Evolutionary conservation across 2,113 vertebrate genomes (phyloP).

Genomic region (Hippocampus comes): DNA sequence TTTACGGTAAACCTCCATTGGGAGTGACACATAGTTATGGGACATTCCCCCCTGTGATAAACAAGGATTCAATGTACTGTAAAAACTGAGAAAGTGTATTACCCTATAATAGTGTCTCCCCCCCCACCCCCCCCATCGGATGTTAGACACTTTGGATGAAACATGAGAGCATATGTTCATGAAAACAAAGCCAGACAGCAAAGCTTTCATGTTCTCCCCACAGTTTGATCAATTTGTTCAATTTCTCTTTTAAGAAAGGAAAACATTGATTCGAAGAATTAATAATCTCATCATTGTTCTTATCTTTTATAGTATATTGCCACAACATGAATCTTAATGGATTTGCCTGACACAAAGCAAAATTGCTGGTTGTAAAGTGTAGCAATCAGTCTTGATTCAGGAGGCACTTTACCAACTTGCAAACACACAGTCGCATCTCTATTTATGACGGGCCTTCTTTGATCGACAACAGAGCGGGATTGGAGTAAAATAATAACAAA

Average conservation of each 20-base stretch:
- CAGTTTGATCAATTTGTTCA: background rate
- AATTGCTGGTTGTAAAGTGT: conserved; percentile 21
- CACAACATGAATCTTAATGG: background rate
- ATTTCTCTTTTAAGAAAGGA: background rate
- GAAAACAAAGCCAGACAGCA: background rate
- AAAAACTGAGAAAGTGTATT: no score
- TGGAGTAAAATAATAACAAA: background rate
- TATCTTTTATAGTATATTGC: background rate
- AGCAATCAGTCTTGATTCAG: background rate
- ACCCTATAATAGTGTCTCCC: background rate
- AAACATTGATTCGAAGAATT: background rate
- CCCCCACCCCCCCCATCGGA: background rate
- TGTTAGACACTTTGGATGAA: background rate
- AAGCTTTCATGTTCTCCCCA: background rate
- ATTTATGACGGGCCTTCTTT: background rate
- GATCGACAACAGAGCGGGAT: background rate
- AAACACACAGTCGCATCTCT: background rate
- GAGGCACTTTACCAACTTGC: background rate
- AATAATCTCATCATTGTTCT: background rate
- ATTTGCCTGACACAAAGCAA: conserved; percentile 7
- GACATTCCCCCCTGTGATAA: no score
- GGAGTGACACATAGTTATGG: no score
- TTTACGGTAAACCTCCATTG: no score
- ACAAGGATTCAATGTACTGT: no score
- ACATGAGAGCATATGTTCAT: background rate